Percentiles rank a stretch among this genome's conserved stretches.
phyloP scores from a whole-genome alignment of 1,140 invertebrate genomes.

The Caenorhabditis inopinata region DNA sequence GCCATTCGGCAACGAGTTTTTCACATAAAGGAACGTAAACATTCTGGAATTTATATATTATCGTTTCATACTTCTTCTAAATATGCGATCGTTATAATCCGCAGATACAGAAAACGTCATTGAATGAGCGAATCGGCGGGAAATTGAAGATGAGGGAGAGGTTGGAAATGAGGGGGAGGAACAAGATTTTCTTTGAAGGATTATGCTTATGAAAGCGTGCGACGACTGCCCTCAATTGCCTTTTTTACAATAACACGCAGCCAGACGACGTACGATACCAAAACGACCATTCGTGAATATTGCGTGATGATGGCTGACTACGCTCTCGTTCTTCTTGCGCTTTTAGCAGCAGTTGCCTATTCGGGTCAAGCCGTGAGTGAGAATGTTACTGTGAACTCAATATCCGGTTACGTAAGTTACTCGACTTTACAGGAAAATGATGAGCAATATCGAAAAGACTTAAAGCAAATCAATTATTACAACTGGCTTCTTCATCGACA shows the following conservation, averaged over 20 bases:
- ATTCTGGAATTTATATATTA: too few species aligned
- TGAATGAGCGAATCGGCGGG: background rate
- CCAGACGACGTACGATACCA: background rate
- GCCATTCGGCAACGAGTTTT: too few species aligned
- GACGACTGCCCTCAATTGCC: constrained; percentile 11
- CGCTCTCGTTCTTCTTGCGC: background rate
- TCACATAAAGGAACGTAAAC: too few species aligned
- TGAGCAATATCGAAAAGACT: background rate
- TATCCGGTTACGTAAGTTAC: too few species aligned
- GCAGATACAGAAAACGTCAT: background rate
- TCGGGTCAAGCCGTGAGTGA: background rate
- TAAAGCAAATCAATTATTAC: constrained; percentile 11
- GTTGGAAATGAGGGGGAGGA: constrained; percentile 46
- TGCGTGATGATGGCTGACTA: constrained; percentile 5
- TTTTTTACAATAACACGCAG: background rate
- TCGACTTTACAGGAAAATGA: background rate
- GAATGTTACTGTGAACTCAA: background rate
- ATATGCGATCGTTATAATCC: too few species aligned
- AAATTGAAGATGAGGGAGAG: constrained; percentile 63
- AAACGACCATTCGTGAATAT: constrained; percentile 16
- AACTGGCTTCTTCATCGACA: constrained; percentile 22
- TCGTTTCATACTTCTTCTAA: too few species aligned
- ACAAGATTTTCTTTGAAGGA: constrained; percentile 14
- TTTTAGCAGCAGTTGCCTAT: background rate
- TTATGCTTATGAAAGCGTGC: constrained; percentile 28